Evolutionary conservation across 2,797 vertebrate species (phyloP).

Genomic region (Lacerta viridis): DNA sequence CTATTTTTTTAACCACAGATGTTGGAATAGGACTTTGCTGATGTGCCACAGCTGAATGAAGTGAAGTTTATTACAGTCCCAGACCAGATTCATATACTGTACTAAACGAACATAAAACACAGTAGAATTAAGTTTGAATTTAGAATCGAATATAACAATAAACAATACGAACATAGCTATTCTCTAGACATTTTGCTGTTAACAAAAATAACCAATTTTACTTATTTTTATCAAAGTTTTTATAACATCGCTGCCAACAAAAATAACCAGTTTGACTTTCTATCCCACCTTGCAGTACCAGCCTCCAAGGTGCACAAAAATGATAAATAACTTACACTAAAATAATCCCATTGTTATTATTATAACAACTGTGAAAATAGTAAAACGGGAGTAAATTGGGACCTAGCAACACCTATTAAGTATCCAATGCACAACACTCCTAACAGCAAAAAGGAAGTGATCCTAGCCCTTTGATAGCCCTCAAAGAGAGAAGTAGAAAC

Average conservation of each 20-base stretch:
- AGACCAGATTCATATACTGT: too few relatives aligned
- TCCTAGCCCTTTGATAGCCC: not conserved
- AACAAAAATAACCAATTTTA: too few relatives aligned
- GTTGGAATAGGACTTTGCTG: conserved; percentile 46
- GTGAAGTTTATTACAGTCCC: too few relatives aligned
- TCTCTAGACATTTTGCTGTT: too few relatives aligned
- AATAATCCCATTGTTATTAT: not conserved
- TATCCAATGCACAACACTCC: not conserved
- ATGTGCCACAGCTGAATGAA: conserved; percentile 19
- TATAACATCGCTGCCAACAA: conserved; percentile 4
- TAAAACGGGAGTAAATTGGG: not conserved
- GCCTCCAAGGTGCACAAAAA: not conserved
- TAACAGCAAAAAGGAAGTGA: not conserved
- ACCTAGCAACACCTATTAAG: not conserved
- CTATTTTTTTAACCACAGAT: conserved; percentile 26
- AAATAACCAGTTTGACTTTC: conserved; percentile 37
- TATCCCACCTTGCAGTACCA: not conserved
- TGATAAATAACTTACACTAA: not conserved
- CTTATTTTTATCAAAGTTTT: too few relatives aligned
- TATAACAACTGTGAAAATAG: not conserved
- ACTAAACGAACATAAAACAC: too few relatives aligned
- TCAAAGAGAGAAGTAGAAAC: not conserved
- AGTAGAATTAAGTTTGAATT: too few relatives aligned
- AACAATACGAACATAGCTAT: too few relatives aligned
- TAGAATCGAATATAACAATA: too few relatives aligned